These are phyloP conservation scores for Nudaria mundana DNA, from an alignment of 2,888 invertebrate genomes.

Conservation along the genomic window DNA sequence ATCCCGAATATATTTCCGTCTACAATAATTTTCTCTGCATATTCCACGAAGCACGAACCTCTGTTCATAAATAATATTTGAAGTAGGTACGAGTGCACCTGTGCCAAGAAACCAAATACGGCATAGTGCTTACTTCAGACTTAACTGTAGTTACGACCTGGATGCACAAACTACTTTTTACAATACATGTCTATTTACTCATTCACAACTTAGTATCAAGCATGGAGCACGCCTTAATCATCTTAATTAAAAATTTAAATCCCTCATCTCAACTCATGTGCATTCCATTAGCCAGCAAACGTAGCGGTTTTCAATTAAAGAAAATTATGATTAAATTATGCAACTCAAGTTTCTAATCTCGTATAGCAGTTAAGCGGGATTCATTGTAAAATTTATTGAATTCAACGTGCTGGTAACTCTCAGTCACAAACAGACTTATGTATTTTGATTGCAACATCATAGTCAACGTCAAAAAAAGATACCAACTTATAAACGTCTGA, in stretches of 20 bases:
- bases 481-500: no score
- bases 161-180: constrained; percentile 47
- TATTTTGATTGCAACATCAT: constrained; percentile 77
- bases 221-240: background rate
- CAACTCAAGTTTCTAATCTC: constrained; percentile 51
- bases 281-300: no score
- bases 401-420: constrained; percentile 49
- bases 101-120: no score
- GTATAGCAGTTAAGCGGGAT: constrained; percentile 57
- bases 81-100: no score
- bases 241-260: no score
- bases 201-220: constrained; percentile 27
- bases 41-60: no score
- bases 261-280: no score
- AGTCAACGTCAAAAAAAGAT: constrained; percentile 59
- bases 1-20: no score
- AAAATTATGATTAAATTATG: constrained; percentile 69
- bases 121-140: no score
- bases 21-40: no score
- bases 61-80: no score
- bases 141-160: constrained; percentile 59
- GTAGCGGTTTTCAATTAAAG: no score
- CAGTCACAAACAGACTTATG: constrained; percentile 75
- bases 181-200: constrained; percentile 32
- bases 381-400: constrained; percentile 74